Evolutionary conservation across 2,113 vertebrate species (phyloP), one percentile per base, ranked within the genome.

Genomic region (Strix uralensis): DNA sequence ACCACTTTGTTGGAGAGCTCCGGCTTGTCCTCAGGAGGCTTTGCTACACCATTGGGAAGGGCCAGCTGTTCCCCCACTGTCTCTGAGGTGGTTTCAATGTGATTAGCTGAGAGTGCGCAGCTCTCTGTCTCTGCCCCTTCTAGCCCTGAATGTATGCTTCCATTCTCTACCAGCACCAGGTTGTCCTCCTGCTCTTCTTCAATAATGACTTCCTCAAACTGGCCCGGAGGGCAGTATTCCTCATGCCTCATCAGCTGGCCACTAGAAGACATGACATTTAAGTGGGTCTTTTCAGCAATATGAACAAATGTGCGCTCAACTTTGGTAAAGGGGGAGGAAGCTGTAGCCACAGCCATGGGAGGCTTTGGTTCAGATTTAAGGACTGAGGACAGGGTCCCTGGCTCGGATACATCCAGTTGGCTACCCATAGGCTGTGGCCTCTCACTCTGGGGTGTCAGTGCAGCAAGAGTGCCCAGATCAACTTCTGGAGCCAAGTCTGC

Each of bases 261-360:
- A 0, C 98, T 95, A 69, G 99, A 99, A 95, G 99, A 99, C 99
- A 99, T 99, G 85, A 99, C 97, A 1, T 99, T 99, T 29, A 99
- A 97, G 96, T 99, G 99, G 19, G 99, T 99, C 75, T 99, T 99
- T 98, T 99, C 99, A 2, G 99, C 99, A 29, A 99, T 99, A 80
- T 99, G 99, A 88, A 99, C 97, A 91, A 99, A 99, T 9, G 99
- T 99, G 95, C 98, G 99, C 96, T 99, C 99, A 0, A 99, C 99
- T 98, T 99, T 99, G 98, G 99, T 99, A 96, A 99, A 99, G 30
- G 99, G 99, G 22, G 99, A 99, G 75, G 99, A 99, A 54, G 98
- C 98, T 27, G 98, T 91, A 81, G 98, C 95, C 30, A 98, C 98
- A 5, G 97, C 95, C 79, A 98, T 42, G 0, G 96, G 97, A 15